Evolutionary conservation across 2,797 vertebrate genomes (phyloP).

Genomic region (Poeciliopsis paucimaculata): DNA sequence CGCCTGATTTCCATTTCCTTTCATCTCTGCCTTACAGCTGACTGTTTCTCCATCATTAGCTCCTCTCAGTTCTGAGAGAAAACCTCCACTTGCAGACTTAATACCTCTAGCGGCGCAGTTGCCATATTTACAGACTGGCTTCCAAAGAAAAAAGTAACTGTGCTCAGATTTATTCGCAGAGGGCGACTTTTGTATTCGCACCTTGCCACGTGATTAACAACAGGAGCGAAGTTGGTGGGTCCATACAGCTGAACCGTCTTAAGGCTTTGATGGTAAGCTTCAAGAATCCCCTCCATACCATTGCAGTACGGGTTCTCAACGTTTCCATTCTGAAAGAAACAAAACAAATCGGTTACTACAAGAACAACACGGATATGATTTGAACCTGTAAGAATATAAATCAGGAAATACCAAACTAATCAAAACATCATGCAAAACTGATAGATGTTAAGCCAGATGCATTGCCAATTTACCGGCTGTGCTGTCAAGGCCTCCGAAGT

Average conservation of each 20-base stretch:
- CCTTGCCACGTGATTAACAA: conserved; percentile 95
- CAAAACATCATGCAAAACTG: neutral
- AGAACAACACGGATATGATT: neutral
- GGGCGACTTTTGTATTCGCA: conserved; percentile 57
- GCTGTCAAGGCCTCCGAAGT: neutral
- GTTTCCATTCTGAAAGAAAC: conserved; percentile 87
- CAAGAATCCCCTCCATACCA: conserved; percentile 93
- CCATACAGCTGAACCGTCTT: conserved; percentile 96
- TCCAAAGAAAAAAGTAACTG: conserved; percentile 12
- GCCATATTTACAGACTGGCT: conserved; percentile 36
- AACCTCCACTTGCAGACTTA: conserved; percentile 45
- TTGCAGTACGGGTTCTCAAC: conserved; percentile 91
- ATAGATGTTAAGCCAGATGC: neutral
- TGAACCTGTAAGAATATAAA: neutral
- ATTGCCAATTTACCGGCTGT: neutral
- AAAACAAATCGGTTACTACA: conserved; percentile 13
- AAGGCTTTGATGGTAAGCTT: conserved; percentile 95
- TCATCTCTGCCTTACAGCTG: conserved; percentile 40
- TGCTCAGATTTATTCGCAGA: conserved; percentile 7
- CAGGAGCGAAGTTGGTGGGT: conserved; percentile 94
- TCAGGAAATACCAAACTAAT: neutral
- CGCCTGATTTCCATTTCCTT: conserved; percentile 48
- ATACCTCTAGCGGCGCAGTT: conserved; percentile 15
- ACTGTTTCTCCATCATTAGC: conserved; percentile 52
- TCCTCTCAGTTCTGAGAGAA: conserved; percentile 48